A percentile compares a stretch with the other conserved stretches of the same genome.
Evolutionary conservation across 2,797 vertebrate species (phyloP).

Genomic region (Staurois parvus): DNA sequence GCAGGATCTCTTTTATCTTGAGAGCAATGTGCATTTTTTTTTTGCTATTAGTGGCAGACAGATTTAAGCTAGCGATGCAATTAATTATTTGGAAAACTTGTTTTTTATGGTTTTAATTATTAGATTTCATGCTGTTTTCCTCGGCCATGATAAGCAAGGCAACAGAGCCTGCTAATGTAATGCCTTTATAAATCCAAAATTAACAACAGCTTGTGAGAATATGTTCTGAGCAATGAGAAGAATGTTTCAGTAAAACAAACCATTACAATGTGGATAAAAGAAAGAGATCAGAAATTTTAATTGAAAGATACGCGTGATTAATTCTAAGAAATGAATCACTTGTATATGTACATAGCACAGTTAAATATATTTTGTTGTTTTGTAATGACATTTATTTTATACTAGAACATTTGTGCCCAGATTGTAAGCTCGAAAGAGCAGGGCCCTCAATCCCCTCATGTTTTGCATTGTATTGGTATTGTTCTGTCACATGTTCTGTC

Average conservation of each 20-base stretch:
- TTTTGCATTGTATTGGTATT: too few species aligned
- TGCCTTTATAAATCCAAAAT: slow-evolving; percentile 39
- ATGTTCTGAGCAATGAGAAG: slow-evolving; percentile 32
- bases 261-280: slow-evolving; percentile 22
- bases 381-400: too few species aligned
- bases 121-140: neutral
- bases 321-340: neutral
- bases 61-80: neutral
- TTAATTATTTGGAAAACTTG: neutral
- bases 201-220: slow-evolving; percentile 43
- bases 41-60: neutral
- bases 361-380: neutral
- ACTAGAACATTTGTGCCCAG: too few species aligned
- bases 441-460: too few species aligned
- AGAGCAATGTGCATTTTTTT: neutral
- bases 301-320: neutral
- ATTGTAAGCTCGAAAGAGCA: too few species aligned
- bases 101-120: slow-evolving; percentile 1
- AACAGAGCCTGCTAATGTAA: slow-evolving; percentile 18
- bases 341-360: neutral
- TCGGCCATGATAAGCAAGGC: neutral
- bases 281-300: slow-evolving; percentile 9
- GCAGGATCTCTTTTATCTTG: neutral
- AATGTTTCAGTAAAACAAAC: slow-evolving; percentile 43
- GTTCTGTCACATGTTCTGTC: too few species aligned